These are phyloP conservation scores for Caenorhabditis remanei DNA, from an alignment of 1,140 invertebrate genomes.

Conservation along the genomic window DNA sequence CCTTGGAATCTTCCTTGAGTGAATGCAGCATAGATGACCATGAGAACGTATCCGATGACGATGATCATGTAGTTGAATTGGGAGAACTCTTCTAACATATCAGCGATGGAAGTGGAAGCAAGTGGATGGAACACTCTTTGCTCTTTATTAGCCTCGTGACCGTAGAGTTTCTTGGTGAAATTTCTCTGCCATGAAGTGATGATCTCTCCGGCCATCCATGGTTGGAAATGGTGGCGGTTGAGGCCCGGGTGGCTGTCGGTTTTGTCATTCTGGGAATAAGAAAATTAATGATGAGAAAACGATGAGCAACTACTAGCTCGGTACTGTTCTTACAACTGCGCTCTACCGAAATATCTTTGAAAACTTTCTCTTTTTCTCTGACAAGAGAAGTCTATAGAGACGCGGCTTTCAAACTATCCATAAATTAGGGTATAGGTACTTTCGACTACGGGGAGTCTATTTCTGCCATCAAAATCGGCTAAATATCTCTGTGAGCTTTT, in stretches of 20 bases:
- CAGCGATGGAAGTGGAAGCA: conserved; percentile 89
- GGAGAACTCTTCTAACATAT: conserved; percentile 90
- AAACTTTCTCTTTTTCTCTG: no score
- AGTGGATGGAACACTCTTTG: conserved; percentile 88
- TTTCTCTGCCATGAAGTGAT: conserved; percentile 93
- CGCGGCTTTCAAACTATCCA: no score
- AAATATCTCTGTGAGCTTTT: no score
- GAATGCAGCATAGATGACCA: conserved; percentile 87
- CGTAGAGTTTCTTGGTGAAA: conserved; percentile 85
- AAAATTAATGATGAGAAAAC: neutral
- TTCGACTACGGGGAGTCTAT: no score
- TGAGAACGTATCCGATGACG: conserved; percentile 86
- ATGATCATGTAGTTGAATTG: conserved; percentile 87
- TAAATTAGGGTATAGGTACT: no score
- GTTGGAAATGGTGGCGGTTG: conserved; percentile 84
- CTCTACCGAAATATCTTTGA: no score
- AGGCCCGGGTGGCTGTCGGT: conserved; percentile 69
- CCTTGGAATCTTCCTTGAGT: conserved; percentile 82
- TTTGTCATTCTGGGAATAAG: conserved; percentile 63
- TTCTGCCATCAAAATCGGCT: no score
- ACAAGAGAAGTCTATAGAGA: no score
- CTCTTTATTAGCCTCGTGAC: conserved; percentile 79
- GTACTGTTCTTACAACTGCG: no score
- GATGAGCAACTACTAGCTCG: no score
- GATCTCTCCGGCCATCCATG: conserved; percentile 90